Percentiles rank a stretch among this genome's conserved stretches.
These are phyloP conservation scores for Sebastes matsubarae DNA, from an alignment of 2,797 vertebrate genomes.

Conservation along the genomic window DNA sequence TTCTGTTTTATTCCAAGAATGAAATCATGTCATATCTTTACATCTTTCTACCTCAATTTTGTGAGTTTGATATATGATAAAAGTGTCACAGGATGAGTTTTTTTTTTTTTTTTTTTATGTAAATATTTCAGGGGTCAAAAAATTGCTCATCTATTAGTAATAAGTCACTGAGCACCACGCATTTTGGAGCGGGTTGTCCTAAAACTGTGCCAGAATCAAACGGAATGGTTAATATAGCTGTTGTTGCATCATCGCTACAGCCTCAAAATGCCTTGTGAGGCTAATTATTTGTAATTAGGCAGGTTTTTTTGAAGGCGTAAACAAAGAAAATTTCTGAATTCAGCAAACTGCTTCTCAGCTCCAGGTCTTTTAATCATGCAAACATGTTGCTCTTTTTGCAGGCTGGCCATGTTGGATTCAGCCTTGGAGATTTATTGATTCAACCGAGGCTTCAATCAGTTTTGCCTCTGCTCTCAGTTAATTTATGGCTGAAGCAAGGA, in stretches of 20 bases:
- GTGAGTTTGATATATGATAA: constrained; percentile 8
- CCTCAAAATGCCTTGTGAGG: constrained; percentile 39
- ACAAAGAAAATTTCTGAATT: constrained; percentile 63
- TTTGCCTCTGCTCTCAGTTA: constrained; percentile 43
- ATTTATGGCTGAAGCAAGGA: constrained; percentile 39
- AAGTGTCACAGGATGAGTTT: not conserved
- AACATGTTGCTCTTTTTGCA: constrained; percentile 21
- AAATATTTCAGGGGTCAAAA: constrained; percentile 48
- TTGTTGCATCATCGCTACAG: constrained; percentile 35
- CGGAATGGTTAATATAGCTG: constrained; percentile 70
- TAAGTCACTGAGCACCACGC: constrained; percentile 30
- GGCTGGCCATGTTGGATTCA: constrained; percentile 6
- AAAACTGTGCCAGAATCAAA: constrained; percentile 67
- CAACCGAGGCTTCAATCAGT: constrained; percentile 32
- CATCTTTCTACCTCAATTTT: not conserved
- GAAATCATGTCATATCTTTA: not conserved
- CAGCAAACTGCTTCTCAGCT: constrained; percentile 39
- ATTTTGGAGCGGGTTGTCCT: constrained; percentile 27
- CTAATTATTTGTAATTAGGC: constrained; percentile 75
- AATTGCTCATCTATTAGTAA: constrained; percentile 61
- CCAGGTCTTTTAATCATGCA: constrained; percentile 44
- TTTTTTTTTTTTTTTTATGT: not conserved
- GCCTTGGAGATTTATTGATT: constrained; percentile 50
- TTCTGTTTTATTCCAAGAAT: not conserved
- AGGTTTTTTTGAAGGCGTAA: constrained; percentile 58